Evolutionary conservation across 2,113 vertebrate species (phyloP).

Genomic region (Microcebus murinus): DNA sequence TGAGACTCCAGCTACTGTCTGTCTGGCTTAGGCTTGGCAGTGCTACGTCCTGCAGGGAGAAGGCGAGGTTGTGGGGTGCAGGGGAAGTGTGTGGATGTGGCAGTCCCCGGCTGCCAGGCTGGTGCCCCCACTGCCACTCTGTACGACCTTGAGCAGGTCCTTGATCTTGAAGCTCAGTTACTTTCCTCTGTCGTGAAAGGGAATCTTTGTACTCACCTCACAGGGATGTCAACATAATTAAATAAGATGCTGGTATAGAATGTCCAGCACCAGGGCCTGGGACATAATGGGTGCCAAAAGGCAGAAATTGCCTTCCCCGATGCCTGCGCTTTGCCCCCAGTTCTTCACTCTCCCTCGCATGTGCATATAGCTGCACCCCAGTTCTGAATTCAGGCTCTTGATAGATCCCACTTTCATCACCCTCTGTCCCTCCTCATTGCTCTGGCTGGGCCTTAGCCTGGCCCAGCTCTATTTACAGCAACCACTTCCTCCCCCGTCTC

Average conservation of each 20-base stretch:
- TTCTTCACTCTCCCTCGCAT: neutral
- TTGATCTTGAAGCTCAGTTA: neutral
- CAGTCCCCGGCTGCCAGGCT: neutral
- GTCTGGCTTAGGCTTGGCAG: neutral
- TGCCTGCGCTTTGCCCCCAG: too few species aligned
- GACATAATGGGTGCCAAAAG: too few species aligned
- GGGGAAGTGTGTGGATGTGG: accelerated
- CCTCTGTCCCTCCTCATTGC: neutral
- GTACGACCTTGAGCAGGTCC: neutral
- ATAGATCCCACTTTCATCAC: neutral
- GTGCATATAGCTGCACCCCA: neutral
- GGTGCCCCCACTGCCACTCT: neutral
- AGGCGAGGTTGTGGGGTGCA: neutral
- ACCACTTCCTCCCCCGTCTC: neutral
- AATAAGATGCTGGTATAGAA: too few species aligned
- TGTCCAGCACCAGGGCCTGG: neutral
- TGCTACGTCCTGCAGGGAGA: too few species aligned
- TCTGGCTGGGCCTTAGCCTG: neutral
- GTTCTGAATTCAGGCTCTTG: neutral
- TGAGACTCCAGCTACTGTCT: neutral
- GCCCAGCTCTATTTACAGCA: neutral
- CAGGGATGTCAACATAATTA: neutral
- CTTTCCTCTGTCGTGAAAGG: neutral
- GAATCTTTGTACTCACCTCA: neutral
- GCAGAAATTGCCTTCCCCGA: neutral